phyloP scores from a whole-genome alignment of 2,888 invertebrate genomes.

The Scaptomyza tumidula region DNA sequence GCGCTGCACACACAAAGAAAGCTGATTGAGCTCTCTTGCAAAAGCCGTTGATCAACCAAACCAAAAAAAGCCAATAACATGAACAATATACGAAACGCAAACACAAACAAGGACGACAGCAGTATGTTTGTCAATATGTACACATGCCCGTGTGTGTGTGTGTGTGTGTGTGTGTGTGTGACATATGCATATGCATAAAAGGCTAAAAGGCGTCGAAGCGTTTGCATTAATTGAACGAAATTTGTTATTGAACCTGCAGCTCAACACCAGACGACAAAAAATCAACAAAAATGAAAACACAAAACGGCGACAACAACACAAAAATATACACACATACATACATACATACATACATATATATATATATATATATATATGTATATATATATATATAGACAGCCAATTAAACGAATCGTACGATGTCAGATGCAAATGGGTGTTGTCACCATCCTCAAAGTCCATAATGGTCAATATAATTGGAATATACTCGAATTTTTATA shows the following conservation, averaged over 20 bases:
- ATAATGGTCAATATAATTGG: slow-evolving; percentile 7
- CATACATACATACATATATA: too few relatives aligned
- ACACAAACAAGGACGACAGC: slow-evolving; percentile 18
- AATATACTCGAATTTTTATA: slow-evolving; percentile 1
- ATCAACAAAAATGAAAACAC: background rate
- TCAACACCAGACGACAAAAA: slow-evolving; percentile 1
- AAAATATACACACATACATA: background rate
- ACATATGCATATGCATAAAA: slow-evolving; percentile 6
- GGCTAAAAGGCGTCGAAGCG: slow-evolving; percentile 1
- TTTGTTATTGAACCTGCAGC: slow-evolving; percentile 5
- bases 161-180: background rate
- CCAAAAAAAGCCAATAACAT: slow-evolving; percentile 13
- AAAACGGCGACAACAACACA: background rate
- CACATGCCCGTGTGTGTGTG: background rate
- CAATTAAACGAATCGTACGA: slow-evolving; percentile 21
- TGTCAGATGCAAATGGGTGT: slow-evolving; percentile 1
- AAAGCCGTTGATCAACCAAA: slow-evolving; percentile 31
- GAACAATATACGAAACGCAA: slow-evolving; percentile 7
- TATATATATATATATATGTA: background rate
- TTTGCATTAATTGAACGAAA: slow-evolving; percentile 14
- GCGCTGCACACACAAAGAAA: background rate
- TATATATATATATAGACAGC: background rate
- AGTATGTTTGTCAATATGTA: slow-evolving; percentile 1
- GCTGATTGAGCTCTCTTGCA: slow-evolving; percentile 33
- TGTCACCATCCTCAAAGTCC: background rate